These are phyloP conservation scores for Pseudanteris insignis DNA, from an alignment of 2,888 invertebrate genomes.

Conservation along the genomic window DNA sequence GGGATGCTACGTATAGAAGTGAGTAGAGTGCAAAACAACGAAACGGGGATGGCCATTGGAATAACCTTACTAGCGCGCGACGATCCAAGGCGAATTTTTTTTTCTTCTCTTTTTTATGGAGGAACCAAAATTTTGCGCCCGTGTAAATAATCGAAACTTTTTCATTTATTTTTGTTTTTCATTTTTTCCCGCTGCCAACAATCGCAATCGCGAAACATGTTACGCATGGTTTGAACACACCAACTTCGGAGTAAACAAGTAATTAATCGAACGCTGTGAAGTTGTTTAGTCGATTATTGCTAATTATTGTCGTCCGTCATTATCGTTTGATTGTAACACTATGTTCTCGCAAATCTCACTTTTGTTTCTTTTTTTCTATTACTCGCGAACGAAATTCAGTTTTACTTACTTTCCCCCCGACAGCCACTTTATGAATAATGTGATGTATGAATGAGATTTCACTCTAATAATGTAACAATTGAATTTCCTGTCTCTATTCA, in stretches of 20 bases:
- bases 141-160: too few relatives aligned
- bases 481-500: conserved; percentile 8
- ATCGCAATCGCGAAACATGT: conserved; percentile 14
- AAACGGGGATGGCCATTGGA: background rate
- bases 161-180: too few relatives aligned
- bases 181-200: too few relatives aligned
- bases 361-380: conserved; percentile 2
- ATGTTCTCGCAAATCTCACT: conserved; percentile 10
- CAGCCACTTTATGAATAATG: conserved; percentile 12
- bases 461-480: conserved; percentile 19
- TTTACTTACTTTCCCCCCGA: conserved; percentile 12
- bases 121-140: too few relatives aligned
- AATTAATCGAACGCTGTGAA: conserved; percentile 21
- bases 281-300: conserved; percentile 7
- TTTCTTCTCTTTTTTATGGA: too few relatives aligned
- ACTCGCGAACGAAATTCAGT: too few relatives aligned
- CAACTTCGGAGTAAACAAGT: conserved; percentile 6
- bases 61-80: too few relatives aligned
- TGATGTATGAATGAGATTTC: conserved; percentile 21
- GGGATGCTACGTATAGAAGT: too few relatives aligned
- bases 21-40: too few relatives aligned
- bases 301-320: conserved; percentile 9
- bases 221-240: conserved; percentile 19
- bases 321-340: conserved; percentile 13
- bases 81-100: too few relatives aligned